phyloP scores from a whole-genome alignment of 1,140 invertebrate species.

The Coelopa frigida region DNA sequence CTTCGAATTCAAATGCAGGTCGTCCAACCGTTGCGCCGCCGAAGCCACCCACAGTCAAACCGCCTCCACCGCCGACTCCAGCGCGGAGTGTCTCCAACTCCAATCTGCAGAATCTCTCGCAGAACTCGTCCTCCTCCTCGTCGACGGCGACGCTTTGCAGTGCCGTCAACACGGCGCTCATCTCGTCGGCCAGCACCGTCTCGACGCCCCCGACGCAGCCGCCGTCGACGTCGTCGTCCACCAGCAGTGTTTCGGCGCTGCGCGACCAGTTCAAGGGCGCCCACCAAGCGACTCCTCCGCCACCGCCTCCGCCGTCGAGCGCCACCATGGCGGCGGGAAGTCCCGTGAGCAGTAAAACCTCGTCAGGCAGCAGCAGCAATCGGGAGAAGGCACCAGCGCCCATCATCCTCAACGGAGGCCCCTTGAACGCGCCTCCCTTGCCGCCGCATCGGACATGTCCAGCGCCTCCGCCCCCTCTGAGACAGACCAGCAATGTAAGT shows the following conservation, averaged over 20 bases:
- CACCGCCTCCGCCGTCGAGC: constrained; percentile 20
- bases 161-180: constrained; percentile 31
- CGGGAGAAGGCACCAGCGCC: constrained; percentile 30
- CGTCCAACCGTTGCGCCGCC: constrained; percentile 23
- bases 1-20: constrained; percentile 6
- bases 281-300: constrained; percentile 22
- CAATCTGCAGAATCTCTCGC: constrained; percentile 27
- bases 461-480: constrained; percentile 38
- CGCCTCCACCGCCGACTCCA: constrained; percentile 41
- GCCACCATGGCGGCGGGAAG: constrained; percentile 8
- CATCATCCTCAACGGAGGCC: constrained; percentile 37
- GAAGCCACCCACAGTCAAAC: constrained; percentile 40
- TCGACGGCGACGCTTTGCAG: constrained; percentile 3
- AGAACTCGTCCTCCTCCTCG: constrained; percentile 15
- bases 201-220: constrained; percentile 23
- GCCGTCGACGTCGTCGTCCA: constrained; percentile 23
- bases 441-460: constrained; percentile 41
- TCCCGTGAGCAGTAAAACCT: constrained; percentile 7
- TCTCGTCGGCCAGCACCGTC: constrained; percentile 23
- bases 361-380: too few species aligned
- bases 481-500: constrained; percentile 42
- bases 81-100: constrained; percentile 42
- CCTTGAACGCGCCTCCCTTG: constrained; percentile 34
- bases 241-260: constrained; percentile 32
- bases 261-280: constrained; percentile 34